A percentile compares a stretch with the other conserved stretches of the same genome.
Conservation (phyloP, 2,797 vertebrate genomes). For the Merluccius polli region DNA sequence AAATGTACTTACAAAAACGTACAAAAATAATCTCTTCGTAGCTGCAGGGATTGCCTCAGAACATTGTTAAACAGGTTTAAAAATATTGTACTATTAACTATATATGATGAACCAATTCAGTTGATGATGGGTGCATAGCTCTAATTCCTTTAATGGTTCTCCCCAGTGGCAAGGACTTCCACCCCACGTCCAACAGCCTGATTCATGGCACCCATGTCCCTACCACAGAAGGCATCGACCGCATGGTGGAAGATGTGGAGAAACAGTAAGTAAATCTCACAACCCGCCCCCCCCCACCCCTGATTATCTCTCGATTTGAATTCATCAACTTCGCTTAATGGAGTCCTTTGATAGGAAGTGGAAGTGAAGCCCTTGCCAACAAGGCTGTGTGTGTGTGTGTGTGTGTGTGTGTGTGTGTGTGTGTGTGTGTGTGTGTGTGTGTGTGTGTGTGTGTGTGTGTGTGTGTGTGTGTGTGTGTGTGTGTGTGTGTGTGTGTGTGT, state of each 20-base stretch:
- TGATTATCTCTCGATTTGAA: neutral
- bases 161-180: slow-evolving; percentile 88
- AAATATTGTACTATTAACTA: neutral
- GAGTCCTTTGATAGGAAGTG: neutral
- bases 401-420: neutral
- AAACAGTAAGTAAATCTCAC: slow-evolving; percentile 86
- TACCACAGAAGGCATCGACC: slow-evolving; percentile 83
- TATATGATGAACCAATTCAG: neutral
- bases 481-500: too few species aligned
- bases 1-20: neutral
- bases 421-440: too few species aligned
- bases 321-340: neutral
- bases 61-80: neutral
- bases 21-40: neutral
- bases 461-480: too few species aligned
- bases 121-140: neutral
- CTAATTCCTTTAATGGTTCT: slow-evolving; percentile 26
- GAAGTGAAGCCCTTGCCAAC: too few species aligned
- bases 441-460: too few species aligned
- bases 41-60: neutral
- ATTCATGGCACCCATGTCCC: slow-evolving; percentile 92
- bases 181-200: slow-evolving; percentile 89
- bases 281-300: neutral
- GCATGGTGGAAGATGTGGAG: slow-evolving; percentile 93
- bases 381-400: too few species aligned